Conservation (phyloP, 2,797 vertebrate genomes). For the Bovichtus variegatus region DNA sequence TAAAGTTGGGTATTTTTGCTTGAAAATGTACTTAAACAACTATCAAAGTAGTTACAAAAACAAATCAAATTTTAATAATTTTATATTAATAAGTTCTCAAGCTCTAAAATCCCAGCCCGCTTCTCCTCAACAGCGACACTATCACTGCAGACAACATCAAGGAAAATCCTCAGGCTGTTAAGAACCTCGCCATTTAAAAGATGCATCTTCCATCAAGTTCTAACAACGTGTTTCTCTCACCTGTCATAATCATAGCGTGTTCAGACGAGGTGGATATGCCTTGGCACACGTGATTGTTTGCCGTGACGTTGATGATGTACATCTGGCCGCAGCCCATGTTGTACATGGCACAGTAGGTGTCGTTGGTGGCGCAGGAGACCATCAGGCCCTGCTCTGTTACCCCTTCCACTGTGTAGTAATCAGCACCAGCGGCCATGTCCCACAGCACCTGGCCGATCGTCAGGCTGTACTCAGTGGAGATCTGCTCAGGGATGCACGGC, state of each 20-base stretch:
- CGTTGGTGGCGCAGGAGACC: constrained; percentile 67
- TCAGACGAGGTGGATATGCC: constrained; percentile 53
- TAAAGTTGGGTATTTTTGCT: background rate
- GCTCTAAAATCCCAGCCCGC: background rate
- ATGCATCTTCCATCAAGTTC: background rate
- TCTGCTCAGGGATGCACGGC: constrained; percentile 76
- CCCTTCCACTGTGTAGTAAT: constrained; percentile 70
- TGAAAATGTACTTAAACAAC: background rate
- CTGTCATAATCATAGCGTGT: constrained; percentile 66
- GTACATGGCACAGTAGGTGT: constrained; percentile 77
- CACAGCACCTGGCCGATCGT: constrained; percentile 79
- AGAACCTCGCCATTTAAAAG: background rate
- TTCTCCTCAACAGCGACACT: background rate
- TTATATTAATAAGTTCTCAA: background rate
- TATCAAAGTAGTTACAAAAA: background rate
- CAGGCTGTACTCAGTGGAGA: constrained; percentile 69
- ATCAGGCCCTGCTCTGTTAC: constrained; percentile 70
- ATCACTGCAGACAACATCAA: background rate
- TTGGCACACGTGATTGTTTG: constrained; percentile 74
- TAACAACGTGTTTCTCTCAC: constrained; percentile 58
- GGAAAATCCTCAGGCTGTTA: background rate
- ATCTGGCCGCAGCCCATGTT: constrained; percentile 78
- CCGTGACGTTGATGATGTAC: constrained; percentile 79
- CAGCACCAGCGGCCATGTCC: constrained; percentile 73
- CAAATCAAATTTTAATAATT: background rate